Percentiles rank a stretch among this genome's conserved stretches.
Conservation (phyloP, 2,797 vertebrate genomes). For the Ceryle rudis region DNA sequence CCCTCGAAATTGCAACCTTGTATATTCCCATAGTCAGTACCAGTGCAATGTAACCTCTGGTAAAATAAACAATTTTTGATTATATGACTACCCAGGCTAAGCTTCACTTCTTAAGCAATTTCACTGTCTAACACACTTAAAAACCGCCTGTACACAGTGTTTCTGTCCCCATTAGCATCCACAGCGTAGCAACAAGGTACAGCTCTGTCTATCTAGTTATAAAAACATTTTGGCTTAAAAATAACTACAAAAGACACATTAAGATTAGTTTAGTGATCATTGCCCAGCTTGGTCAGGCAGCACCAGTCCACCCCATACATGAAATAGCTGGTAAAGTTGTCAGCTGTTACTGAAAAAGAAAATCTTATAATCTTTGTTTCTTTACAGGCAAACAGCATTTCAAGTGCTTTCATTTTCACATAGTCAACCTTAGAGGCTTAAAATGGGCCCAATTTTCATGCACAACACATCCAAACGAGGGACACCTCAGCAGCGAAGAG, state of each 20-base stretch:
- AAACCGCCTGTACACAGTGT: not conserved
- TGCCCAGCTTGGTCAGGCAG: not conserved
- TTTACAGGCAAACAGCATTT: not conserved
- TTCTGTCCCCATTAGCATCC: not conserved
- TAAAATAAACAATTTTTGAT: conserved; percentile 52
- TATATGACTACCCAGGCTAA: conserved; percentile 24
- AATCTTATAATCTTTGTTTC: not conserved
- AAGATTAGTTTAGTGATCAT: not conserved
- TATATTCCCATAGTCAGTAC: conserved; percentile 43
- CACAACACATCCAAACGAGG: rapidly evolving
- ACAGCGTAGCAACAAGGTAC: not conserved
- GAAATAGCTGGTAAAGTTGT: not conserved
- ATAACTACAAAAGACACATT: not conserved
- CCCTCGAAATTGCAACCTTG: not conserved
- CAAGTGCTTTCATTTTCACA: not conserved
- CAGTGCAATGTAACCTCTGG: not conserved
- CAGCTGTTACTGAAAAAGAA: not conserved
- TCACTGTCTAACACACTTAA: conserved; percentile 25
- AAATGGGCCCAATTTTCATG: not conserved
- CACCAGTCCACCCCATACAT: not conserved
- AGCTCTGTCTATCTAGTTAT: not conserved
- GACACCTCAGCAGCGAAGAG: not conserved
- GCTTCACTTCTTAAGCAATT: conserved; percentile 29
- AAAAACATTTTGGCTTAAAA: not conserved
- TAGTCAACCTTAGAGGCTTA: not conserved